Evolutionary conservation across 2,113 vertebrate species (phyloP), one percentile per base, ranked within the genome.

Genomic region (Furnarius figulus): DNA sequence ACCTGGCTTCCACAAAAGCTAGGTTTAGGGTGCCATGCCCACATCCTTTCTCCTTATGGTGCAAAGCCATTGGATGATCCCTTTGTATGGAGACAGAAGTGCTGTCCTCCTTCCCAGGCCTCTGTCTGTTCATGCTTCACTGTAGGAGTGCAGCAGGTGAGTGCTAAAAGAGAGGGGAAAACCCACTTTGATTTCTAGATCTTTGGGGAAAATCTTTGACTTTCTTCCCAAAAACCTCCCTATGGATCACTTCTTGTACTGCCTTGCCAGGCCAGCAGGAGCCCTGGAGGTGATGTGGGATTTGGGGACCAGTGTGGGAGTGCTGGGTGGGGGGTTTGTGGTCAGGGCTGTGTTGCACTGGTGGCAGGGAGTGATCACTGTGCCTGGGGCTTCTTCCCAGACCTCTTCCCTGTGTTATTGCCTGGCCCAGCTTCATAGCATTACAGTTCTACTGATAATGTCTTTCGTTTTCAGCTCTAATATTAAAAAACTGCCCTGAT

Each of bases 401-500:
- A n/a, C 3, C 46, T 28, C 25, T 12, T 8, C 2, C 68, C 33
- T 21, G 14, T 8, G 1, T 42, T 52, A 56, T 0, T 85, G 62
- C 92, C 87, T 66, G 82, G 49, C 53, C 33, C 52, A 15, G 37
- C 66, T 62, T 76, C 58, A 5, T 25, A 53, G 70, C 46, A 0
- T 52, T 4, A 0, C 71, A 30, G 11, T 21, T 65, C 49, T 39
- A 8, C 95, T 85, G 82, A 93, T 85, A 79, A 82, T 62, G 94
- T 49, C 85, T 83, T 85, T 91, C 68, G 46, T 93, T 90, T 88
- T 88, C 85, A 80, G 79, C 85, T 80, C 62, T 49, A 46, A 81
- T 88, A 76, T 73, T 79, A 65, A 90, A 90, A 61, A 85, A 18
- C 66, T 23, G 72, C 59, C 37, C 63, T 40, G 55, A 33, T 86